Conservation (phyloP, 1,140 invertebrate genomes). For the Temnothorax curvispinosus region DNA sequence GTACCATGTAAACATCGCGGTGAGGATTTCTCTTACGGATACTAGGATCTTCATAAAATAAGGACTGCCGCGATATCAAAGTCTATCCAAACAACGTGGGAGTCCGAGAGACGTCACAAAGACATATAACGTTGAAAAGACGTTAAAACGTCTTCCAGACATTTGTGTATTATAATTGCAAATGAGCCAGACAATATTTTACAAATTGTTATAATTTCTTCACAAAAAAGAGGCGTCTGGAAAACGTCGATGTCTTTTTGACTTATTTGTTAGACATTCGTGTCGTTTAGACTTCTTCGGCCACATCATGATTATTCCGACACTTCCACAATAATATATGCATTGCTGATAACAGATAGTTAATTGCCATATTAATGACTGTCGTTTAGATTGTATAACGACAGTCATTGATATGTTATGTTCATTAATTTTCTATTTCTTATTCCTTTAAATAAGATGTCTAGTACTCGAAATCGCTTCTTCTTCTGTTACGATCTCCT, state of each 20-base stretch:
- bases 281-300: background rate
- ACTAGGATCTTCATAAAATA: conserved; percentile 1
- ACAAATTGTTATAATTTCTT: conserved; percentile 4
- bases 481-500: background rate
- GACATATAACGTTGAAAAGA: background rate
- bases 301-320: background rate
- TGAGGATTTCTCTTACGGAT: background rate
- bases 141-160: background rate
- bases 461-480: background rate
- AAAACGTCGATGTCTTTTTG: background rate
- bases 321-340: background rate
- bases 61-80: background rate
- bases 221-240: background rate
- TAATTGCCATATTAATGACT: background rate
- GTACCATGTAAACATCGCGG: conserved; percentile 1
- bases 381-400: background rate
- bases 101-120: background rate
- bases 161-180: background rate
- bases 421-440: background rate
- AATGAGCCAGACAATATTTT: background rate
- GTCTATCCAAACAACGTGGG: background rate
- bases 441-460: background rate
- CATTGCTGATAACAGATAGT: background rate
- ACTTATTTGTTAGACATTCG: background rate
- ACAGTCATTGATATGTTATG: background rate